phyloP scores from a whole-genome alignment of 2,797 vertebrate species.

The Channa striata region DNA sequence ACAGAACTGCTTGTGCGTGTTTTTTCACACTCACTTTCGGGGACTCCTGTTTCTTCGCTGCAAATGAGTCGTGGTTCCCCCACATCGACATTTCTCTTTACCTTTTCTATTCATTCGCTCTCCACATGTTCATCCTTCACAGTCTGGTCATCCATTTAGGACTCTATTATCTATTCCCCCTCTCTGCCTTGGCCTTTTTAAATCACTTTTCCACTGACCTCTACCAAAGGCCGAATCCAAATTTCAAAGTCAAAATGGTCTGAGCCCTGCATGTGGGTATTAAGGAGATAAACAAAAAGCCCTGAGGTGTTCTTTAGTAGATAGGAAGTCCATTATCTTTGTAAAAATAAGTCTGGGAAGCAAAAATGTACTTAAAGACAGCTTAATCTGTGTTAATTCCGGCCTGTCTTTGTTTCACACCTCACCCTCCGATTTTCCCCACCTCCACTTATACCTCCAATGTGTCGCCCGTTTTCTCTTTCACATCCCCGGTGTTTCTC shows the following conservation, averaged over 20 bases:
- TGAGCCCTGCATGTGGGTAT: conserved; percentile 9
- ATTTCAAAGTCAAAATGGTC: conserved; percentile 25
- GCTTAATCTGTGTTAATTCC: conserved; percentile 40
- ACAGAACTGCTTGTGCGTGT: conserved; percentile 1
- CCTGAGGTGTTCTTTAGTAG: conserved; percentile 14
- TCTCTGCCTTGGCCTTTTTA: conserved; percentile 9
- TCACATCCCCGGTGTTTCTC: too few relatives aligned
- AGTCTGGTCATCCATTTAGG: conserved; percentile 39
- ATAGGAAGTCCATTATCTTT: conserved; percentile 33
- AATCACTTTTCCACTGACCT: conserved; percentile 41
- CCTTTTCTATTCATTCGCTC: conserved; percentile 24
- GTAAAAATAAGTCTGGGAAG: conserved; percentile 24
- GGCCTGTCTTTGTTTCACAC: conserved; percentile 7
- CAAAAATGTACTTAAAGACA: conserved; percentile 24
- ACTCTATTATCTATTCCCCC: conserved; percentile 27
- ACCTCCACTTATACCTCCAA: conserved; percentile 2
- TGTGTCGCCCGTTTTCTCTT: background rate
- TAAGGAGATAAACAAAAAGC: conserved; percentile 38
- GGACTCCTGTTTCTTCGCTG: conserved; percentile 10
- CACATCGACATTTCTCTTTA: conserved; percentile 11
- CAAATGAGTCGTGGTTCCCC: background rate
- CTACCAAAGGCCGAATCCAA: conserved; percentile 21
- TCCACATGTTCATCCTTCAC: conserved; percentile 47
- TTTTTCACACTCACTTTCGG: background rate
- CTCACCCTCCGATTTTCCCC: background rate